phyloP scores from a whole-genome alignment of 2,113 vertebrate genomes.

The Prinia subflava region DNA sequence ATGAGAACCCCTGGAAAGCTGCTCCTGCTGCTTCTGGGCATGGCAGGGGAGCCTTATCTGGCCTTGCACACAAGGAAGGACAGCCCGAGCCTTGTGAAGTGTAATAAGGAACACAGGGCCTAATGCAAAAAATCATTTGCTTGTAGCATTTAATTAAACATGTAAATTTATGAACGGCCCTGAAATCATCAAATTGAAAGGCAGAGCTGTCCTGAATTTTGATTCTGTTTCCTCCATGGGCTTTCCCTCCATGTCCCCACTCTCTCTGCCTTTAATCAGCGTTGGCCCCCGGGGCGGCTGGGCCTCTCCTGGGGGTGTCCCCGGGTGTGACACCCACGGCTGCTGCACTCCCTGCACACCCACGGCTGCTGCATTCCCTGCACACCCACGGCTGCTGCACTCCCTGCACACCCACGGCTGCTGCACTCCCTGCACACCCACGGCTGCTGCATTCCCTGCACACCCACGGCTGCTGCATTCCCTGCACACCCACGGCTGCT shows the following conservation, averaged over 20 bases:
- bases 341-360: background rate
- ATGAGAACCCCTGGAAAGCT: background rate
- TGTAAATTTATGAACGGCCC: constrained; percentile 64
- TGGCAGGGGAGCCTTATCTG: constrained; percentile 64
- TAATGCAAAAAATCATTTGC: constrained; percentile 62
- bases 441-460: background rate
- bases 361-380: fast-evolving
- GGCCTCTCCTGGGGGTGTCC: background rate
- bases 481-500: background rate
- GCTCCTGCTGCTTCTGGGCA: constrained; percentile 15
- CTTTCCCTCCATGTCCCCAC: background rate
- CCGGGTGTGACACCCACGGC: background rate
- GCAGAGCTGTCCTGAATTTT: constrained; percentile 44
- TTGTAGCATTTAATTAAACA: constrained; percentile 69
- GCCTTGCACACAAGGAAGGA: constrained; percentile 29
- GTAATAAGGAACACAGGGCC: background rate
- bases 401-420: background rate
- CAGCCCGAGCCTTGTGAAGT: background rate
- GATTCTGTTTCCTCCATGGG: constrained; percentile 17
- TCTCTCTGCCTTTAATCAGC: background rate
- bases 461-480: fast-evolving
- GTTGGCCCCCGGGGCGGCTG: background rate
- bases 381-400: background rate
- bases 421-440: fast-evolving
- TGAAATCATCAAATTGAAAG: constrained; percentile 54